Evolutionary conservation across 1,140 invertebrate genomes (phyloP), one percentile per base, ranked within the genome.

Genomic region (Melanaphis sacchari): DNA sequence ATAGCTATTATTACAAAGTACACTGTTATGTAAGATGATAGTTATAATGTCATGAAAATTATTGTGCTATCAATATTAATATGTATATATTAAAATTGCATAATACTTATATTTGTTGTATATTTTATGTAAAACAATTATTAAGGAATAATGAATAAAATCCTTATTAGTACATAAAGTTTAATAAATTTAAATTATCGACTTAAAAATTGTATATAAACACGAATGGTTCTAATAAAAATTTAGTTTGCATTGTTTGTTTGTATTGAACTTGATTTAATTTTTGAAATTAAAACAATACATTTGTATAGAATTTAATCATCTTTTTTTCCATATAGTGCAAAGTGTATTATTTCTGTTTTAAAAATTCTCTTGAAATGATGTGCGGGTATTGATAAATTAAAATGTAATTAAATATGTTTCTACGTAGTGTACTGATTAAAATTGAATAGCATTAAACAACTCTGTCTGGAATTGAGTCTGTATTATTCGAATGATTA

Each of bases 381-480:
- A 59, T 59, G 26, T 54, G 54, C 54, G 54, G 54, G 54, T 31
- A 31, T 59, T 59, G 46, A 59, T 59, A 59, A 59, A 59, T 31
- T 26, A 82, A 82, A 82, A 82, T 40, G 24, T 38, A 40, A 84
- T 84, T 84, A 40, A 49, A 49, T 24, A 24, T 40, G 38, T 40
- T 84, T 38, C 38, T 24, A 84, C 36, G 81, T 84, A 84, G 7
- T 84, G 38, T 84, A 22, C 81, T 84, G 88, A 90, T 52, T 90
- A 49, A 88, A 88, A 90, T 54, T 59, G 88, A 90, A 54, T 59
- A 38, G 41, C n/a, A 59, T 90, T 90, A 90, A 52, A 90, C 9
- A 15, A 90, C 24, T 7, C 26, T 38, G 81, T 52, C 89, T 90
- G 52, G 49, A n/a, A 54, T 90, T 40, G 38, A 38, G 46, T 24